phyloP scores from a whole-genome alignment of 2,113 vertebrate genomes.

The Pampusana beccarii region DNA sequence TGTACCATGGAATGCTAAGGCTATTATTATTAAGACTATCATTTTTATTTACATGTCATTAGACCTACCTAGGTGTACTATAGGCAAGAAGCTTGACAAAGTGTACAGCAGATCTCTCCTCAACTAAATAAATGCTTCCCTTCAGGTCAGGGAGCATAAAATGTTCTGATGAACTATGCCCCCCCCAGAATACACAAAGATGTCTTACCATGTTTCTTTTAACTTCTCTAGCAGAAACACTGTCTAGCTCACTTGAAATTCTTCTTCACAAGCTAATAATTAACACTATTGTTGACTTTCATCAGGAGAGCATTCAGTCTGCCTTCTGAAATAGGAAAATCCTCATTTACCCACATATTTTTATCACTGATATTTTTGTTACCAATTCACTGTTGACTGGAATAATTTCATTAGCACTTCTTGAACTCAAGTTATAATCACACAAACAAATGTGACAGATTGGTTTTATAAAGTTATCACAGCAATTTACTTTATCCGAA shows the following conservation, averaged over 20 bases:
- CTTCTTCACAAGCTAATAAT: neutral
- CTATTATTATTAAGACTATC: neutral
- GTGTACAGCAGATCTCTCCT: neutral
- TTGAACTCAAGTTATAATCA: conserved; percentile 13
- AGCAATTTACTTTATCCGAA: neutral
- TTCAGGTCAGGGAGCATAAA: neutral
- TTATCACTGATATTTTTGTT: conserved; percentile 25
- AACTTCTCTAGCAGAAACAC: neutral
- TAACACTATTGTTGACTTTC: neutral
- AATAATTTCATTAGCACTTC: conserved; percentile 26
- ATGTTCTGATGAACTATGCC: neutral
- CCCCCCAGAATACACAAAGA: neutral
- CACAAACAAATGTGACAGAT: neutral
- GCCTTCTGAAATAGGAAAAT: conserved; percentile 14
- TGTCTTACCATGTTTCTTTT: neutral
- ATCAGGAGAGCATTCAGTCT: neutral
- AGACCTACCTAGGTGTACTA: neutral
- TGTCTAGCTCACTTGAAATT: neutral
- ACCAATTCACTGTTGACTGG: neutral
- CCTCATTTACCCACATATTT: neutral
- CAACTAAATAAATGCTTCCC: neutral
- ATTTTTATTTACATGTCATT: neutral
- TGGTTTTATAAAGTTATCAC: conserved; percentile 8
- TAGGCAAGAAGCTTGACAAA: neutral
- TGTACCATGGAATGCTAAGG: neutral